A percentile compares a stretch with the other conserved stretches of the same genome.
These are phyloP conservation scores for Phoenoteleia sp. DNA, from an alignment of 2,888 invertebrate genomes.

Conservation along the genomic window DNA sequence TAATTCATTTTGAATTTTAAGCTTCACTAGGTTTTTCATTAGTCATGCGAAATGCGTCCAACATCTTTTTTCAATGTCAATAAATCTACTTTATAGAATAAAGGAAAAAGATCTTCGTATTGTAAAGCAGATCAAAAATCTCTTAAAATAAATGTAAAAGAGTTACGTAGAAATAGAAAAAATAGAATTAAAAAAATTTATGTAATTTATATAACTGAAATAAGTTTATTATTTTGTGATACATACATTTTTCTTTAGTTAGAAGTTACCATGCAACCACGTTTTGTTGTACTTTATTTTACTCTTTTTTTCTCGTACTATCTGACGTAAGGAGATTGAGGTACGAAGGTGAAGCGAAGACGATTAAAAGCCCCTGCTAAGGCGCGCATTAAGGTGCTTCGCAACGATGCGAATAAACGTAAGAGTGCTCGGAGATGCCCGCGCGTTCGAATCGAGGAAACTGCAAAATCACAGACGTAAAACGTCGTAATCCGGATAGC, in stretches of 20 bases:
- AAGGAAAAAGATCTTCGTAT: too few species aligned
- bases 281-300: slow-evolving; percentile 43
- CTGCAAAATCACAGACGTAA: slow-evolving; percentile 61
- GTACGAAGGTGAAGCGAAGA: slow-evolving; percentile 62
- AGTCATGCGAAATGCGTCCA: too few species aligned
- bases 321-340: slow-evolving; percentile 61
- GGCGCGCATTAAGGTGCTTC: slow-evolving; percentile 55
- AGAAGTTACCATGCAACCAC: slow-evolving; percentile 31
- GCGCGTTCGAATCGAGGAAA: slow-evolving; percentile 39
- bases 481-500: slow-evolving; percentile 62
- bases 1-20: too few species aligned
- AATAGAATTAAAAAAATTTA: too few species aligned
- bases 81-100: too few species aligned
- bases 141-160: too few species aligned
- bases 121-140: too few species aligned
- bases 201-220: too few species aligned
- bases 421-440: slow-evolving; percentile 55
- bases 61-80: too few species aligned
- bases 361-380: slow-evolving; percentile 63
- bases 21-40: too few species aligned
- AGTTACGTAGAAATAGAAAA: too few species aligned
- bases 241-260: background rate
- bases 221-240: too few species aligned
- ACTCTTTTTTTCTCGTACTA: slow-evolving; percentile 41
- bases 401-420: slow-evolving; percentile 64